phyloP scores from a whole-genome alignment of 2,888 invertebrate species.

The Chrysodeixis includens region DNA sequence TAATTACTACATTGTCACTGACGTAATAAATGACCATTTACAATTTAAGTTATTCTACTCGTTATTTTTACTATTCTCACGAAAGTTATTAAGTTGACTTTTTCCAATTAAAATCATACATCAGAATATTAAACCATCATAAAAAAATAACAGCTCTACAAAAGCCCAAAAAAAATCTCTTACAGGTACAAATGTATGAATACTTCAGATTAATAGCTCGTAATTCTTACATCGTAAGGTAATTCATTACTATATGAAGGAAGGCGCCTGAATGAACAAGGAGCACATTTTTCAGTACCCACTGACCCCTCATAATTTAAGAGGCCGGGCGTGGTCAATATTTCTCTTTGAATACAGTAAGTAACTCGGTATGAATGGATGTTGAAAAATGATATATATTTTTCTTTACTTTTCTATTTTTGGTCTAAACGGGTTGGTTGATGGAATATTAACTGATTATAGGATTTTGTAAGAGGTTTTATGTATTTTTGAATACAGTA shows the following conservation, averaged over 20 bases:
- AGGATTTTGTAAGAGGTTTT: too few species aligned
- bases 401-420: neutral
- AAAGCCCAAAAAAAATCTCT: neutral
- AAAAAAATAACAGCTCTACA: neutral
- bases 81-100: too few species aligned
- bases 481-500: too few species aligned
- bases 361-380: neutral
- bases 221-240: neutral
- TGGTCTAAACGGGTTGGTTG: too few species aligned
- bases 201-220: neutral
- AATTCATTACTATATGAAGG: conserved; percentile 13
- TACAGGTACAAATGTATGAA: neutral
- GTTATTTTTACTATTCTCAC: too few species aligned
- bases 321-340: conserved; percentile 26
- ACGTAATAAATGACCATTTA: too few species aligned
- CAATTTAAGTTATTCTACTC: too few species aligned
- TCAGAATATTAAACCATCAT: too few species aligned
- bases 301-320: conserved; percentile 11
- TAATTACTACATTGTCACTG: too few species aligned
- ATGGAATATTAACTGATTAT: too few species aligned
- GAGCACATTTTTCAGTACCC: conserved; percentile 24
- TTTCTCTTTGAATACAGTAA: conserved; percentile 13
- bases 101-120: too few species aligned
- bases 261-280: conserved; percentile 20
- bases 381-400: neutral